A percentile compares a stretch with the other conserved stretches of the same genome.
Conservation (phyloP, 1,140 invertebrate species). For the Dermatophagoides farinae region DNA sequence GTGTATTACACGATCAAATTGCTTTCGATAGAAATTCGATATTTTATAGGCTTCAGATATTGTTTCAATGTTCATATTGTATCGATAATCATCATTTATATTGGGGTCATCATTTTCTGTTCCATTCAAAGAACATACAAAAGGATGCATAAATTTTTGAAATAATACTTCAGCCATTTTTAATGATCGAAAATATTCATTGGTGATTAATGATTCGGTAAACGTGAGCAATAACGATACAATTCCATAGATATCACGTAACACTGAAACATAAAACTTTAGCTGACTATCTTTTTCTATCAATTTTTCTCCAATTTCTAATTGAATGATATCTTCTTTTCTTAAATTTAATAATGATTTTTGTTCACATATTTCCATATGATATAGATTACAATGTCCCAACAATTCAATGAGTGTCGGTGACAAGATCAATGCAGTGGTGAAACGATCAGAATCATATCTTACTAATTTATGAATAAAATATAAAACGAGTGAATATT, state of each 20-base stretch:
- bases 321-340: too few species aligned
- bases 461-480: too few species aligned
- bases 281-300: neutral
- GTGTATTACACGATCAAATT: neutral
- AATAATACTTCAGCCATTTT: neutral
- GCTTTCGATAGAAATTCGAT: too few species aligned
- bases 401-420: too few species aligned
- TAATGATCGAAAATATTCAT: neutral
- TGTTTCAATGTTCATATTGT: too few species aligned
- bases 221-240: neutral
- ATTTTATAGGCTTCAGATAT: neutral
- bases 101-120: neutral
- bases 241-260: constrained; percentile 6
- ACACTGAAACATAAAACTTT: neutral
- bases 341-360: too few species aligned
- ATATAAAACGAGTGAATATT: too few species aligned
- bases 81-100: neutral
- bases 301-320: neutral
- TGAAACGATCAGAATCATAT: too few species aligned
- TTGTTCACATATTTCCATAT: too few species aligned
- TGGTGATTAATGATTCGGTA: neutral
- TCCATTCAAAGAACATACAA: neutral
- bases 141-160: neutral
- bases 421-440: too few species aligned
- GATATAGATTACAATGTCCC: too few species aligned